Base-by-base conservation (phyloP, 2,888 invertebrate genomes). In the Nudaria mundana region DNA sequence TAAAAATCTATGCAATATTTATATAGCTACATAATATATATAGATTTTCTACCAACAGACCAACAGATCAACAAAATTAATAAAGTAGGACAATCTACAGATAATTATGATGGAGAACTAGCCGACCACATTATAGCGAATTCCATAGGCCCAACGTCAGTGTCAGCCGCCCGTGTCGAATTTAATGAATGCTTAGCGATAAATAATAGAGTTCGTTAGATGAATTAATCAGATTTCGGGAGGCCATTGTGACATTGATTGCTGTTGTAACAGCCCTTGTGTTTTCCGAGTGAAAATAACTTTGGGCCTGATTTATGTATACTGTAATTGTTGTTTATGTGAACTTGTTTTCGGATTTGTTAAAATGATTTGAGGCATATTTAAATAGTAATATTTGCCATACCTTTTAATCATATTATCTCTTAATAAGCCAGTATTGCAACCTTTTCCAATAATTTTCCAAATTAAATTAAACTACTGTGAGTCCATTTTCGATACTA, bases 141-240 rank as follows among this genome's bases (percentile, higher is more conserved):
- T 37, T 37, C 41, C 44, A 39, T 16, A 35, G 37, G 31, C 26
- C 47, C 32, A 36, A 44, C 48, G 50, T 50, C 50, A 52, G 30
- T 47, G 54, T 55, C 63, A 58, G 38, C 52, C 51, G 56, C 49
- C 63, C 66, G 66, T 63, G 63, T 64, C 66, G 64, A 67, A 62
- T 74, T 71, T 71, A 78, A 77, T 76, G 72, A 75, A 75, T 70
- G 67, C 63, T 67, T 70, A 61, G 57, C 69, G 61, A 67, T 73
- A 72, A 75, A 76, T 76, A 76, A 77, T 77, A 66, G 76, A 66
- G 61, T 74, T 73, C 70, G 74, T 78, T 76, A 76, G 68, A 63
- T 66, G 67, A 68, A 71, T 59, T 59, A 73, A 75, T 69, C 72
- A 69, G 66, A 66, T 71, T 66, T 71, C 56, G 56, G 63, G 57